Evolutionary conservation across 2,113 vertebrate species (phyloP), one percentile per base, ranked within the genome.

Genomic region (Carlito syrichta): DNA sequence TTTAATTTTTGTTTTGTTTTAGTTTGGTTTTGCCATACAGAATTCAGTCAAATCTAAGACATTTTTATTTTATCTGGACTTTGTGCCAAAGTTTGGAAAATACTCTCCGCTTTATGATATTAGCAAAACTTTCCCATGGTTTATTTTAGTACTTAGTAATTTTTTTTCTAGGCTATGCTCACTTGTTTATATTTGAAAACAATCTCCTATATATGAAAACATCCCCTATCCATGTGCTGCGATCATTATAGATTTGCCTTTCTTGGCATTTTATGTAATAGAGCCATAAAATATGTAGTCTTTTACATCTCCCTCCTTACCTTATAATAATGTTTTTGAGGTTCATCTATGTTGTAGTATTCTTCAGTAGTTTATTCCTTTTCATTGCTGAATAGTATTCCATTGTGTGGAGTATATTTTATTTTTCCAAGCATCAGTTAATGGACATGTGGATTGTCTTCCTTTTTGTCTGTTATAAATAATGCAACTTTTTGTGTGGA

Each of bases 11-110:
- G 10, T 40, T 86, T 90, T 50, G 8, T 77, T 82, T 50, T 58
- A 27, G 50, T 50, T 92, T 83, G n/a, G 43, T 93, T 89, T 79
- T 58, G 35, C 35, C 56, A 68, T 38, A 60, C 3, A 81, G 50
- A 86, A 93, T 74, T 79, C 52, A 45, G 27, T 86, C 63, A 86
- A 76, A 89, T 86, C 10, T 79, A 56, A 85, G n/a, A 50, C 19
- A 25, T 52, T 93, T 66, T 63, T 43, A 9, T 66, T 94, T 40
- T 63, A 27, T 86, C 60, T 77, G n/a, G 38, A 35, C 40, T 85
- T 85, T 84, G 3, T 89, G 27, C 63, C 71, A 38, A 38, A 94
- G 35, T 94, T 91, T 88, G 54, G 60, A 77, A 95, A 87, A 84
- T 8, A 71, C 25, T 60, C 58, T 60, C 58, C 3, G 1, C 58